Evolutionary conservation across 2,888 invertebrate species (phyloP).

Genomic region (Erebia ligea): DNA sequence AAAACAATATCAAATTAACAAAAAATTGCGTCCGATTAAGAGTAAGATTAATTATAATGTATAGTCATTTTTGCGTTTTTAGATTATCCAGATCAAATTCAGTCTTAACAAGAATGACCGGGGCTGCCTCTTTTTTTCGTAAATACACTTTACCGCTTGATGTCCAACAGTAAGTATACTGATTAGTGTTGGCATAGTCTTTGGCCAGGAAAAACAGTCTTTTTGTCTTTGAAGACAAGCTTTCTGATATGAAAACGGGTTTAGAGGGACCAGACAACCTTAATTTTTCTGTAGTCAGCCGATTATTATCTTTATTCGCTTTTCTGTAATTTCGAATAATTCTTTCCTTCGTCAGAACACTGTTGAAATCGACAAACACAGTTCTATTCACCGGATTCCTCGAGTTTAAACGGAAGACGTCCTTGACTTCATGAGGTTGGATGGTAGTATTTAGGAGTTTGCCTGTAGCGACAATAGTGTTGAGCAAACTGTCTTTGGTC

Average conservation of each 20-base stretch:
- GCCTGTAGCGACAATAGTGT: slow-evolving; percentile 4
- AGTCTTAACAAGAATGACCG: neutral
- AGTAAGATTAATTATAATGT: neutral
- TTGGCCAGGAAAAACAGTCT: slow-evolving; percentile 25
- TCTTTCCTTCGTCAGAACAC: slow-evolving; percentile 28
- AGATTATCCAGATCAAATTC: neutral
- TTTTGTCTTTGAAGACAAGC: slow-evolving; percentile 19
- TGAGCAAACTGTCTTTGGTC: slow-evolving; percentile 16
- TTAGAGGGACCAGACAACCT: slow-evolving; percentile 14
- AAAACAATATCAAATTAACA: no score
- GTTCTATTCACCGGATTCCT: slow-evolving; percentile 21
- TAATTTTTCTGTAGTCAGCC: slow-evolving; percentile 25
- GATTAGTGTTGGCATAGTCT: slow-evolving; percentile 26
- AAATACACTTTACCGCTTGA: slow-evolving; percentile 2
- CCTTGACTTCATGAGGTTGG: slow-evolving; percentile 12
- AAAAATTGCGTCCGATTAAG: no score
- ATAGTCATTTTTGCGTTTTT: no score
- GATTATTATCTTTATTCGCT: slow-evolving; percentile 26
- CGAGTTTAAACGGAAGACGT: slow-evolving; percentile 27
- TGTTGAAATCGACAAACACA: slow-evolving; percentile 31
- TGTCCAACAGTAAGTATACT: slow-evolving; percentile 7
- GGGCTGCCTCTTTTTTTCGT: neutral
- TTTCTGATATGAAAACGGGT: slow-evolving; percentile 28
- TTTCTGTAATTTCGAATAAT: slow-evolving; percentile 7
- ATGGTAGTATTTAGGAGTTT: slow-evolving; percentile 21